These are phyloP conservation scores for Dryobota labecula DNA, from an alignment of 2,888 invertebrate genomes.

Conservation along the genomic window DNA sequence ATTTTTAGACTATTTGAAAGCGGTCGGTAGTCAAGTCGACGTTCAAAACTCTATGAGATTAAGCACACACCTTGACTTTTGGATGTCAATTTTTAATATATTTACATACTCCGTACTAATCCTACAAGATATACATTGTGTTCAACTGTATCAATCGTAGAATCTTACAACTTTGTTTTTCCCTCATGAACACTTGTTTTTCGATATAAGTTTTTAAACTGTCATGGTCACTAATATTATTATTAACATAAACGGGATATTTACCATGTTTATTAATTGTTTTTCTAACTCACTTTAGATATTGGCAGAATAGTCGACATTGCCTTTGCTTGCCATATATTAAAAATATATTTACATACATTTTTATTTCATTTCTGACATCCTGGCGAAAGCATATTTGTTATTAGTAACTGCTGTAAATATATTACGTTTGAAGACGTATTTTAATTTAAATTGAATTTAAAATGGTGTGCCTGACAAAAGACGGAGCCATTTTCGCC, in stretches of 20 bases:
- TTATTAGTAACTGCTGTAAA: background rate
- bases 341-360: background rate
- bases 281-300: too few relatives aligned
- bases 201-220: too few relatives aligned
- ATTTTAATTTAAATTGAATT: background rate
- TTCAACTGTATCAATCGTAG: too few relatives aligned
- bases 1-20: slow-evolving; percentile 35
- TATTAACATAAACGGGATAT: too few relatives aligned
- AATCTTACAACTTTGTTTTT: too few relatives aligned
- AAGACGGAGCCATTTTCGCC: background rate
- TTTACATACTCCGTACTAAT: too few relatives aligned
- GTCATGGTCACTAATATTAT: too few relatives aligned
- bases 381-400: background rate
- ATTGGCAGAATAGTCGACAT: too few relatives aligned
- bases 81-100: slow-evolving; percentile 24
- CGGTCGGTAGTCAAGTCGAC: slow-evolving; percentile 20
- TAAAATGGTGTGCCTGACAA: slow-evolving; percentile 1
- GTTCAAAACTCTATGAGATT: slow-evolving; percentile 15
- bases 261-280: too few relatives aligned
- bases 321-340: too few relatives aligned
- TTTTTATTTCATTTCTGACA: slow-evolving; percentile 19
- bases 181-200: too few relatives aligned
- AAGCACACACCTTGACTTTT: background rate
- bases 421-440: slow-evolving; percentile 16
- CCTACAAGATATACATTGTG: too few relatives aligned